These are phyloP conservation scores for Sebastes steindachneri DNA, from an alignment of 2,797 vertebrate genomes.

Conservation along the genomic window DNA sequence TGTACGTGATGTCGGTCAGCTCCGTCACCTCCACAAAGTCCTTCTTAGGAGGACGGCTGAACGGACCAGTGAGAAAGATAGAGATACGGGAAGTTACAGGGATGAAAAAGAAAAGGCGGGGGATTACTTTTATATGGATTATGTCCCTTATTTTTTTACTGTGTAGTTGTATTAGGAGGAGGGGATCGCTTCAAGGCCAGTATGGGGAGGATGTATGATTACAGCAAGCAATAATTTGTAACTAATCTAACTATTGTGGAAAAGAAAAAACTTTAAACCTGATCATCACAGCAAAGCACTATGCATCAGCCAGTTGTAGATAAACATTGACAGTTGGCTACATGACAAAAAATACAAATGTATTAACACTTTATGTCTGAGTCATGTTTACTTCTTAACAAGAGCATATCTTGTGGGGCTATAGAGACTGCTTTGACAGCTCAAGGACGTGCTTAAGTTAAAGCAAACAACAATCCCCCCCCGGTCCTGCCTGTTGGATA, in stretches of 20 bases:
- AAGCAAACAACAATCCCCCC: background rate
- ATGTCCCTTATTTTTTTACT: background rate
- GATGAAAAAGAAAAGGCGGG: background rate
- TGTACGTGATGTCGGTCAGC: constrained; percentile 93
- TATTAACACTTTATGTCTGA: background rate
- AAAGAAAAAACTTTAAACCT: background rate
- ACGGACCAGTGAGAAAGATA: background rate
- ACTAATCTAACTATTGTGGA: background rate
- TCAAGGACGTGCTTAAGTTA: background rate
- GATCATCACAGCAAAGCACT: background rate
- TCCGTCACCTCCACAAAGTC: constrained; percentile 96
- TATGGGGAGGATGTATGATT: background rate
- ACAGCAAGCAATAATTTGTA: background rate
- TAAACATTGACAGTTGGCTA: background rate
- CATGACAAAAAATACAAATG: background rate
- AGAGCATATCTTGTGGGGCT: background rate
- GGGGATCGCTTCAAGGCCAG: background rate
- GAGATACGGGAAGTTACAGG: background rate
- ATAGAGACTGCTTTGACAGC: background rate
- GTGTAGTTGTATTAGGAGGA: background rate
- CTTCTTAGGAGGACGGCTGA: constrained; percentile 89
- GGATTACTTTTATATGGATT: background rate
- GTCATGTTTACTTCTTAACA: background rate
- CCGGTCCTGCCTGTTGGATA: background rate
- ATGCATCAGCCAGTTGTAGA: background rate